Evolutionary conservation across 2,797 vertebrate genomes (phyloP).

Genomic region (Lagocephalus sceleratus): DNA sequence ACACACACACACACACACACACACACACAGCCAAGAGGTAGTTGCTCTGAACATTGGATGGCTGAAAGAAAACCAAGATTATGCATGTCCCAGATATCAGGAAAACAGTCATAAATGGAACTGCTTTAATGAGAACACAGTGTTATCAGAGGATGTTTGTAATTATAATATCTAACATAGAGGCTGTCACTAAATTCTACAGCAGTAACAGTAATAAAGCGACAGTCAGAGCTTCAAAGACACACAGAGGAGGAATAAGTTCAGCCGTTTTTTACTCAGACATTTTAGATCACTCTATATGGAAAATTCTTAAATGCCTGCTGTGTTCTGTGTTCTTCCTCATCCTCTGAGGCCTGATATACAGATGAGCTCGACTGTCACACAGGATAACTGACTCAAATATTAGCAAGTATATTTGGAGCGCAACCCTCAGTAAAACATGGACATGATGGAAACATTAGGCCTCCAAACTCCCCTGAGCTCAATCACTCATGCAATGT

Average conservation of each 20-base stretch:
- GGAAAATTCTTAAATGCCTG: not conserved
- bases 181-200: constrained; percentile 43
- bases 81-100: constrained; percentile 67
- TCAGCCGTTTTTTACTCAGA: constrained; percentile 36
- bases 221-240: constrained; percentile 25
- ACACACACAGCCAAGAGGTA: constrained; percentile 44
- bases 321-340: no score
- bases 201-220: constrained; percentile 1
- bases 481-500: not conserved
- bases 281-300: constrained; percentile 5
- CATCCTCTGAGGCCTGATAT: no score
- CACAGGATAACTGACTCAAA: no score
- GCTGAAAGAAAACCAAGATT: constrained; percentile 59
- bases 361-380: no score
- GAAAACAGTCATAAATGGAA: constrained; percentile 61
- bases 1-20: constrained; percentile 6
- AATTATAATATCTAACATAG: constrained; percentile 57
- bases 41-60: constrained; percentile 47
- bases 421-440: no score
- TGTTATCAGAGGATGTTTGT: constrained; percentile 50
- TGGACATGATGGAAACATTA: not conserved
- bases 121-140: constrained; percentile 44
- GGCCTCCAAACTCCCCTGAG: not conserved
- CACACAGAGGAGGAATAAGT: constrained; percentile 18
- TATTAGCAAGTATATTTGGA: no score